These are phyloP conservation scores for Leuciscus waleckii DNA, from an alignment of 2,797 vertebrate genomes.

Conservation along the genomic window DNA sequence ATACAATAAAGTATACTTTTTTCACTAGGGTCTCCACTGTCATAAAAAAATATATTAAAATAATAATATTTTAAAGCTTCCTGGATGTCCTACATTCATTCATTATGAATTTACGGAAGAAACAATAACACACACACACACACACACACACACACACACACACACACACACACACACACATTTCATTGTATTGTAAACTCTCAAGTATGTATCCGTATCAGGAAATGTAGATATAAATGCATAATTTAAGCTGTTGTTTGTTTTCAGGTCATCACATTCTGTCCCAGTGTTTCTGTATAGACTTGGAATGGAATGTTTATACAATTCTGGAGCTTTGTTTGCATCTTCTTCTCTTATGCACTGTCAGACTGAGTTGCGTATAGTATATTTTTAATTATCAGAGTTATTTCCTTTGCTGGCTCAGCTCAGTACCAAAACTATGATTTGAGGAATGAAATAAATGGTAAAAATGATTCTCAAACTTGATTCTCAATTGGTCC, in stretches of 20 bases:
- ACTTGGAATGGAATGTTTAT: not conserved
- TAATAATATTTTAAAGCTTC: no score
- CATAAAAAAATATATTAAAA: no score
- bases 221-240: not conserved
- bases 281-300: not conserved
- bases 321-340: not conserved
- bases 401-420: not conserved
- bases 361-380: not conserved
- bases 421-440: not conserved
- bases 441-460: not conserved
- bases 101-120: no score
- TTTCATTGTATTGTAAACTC: not conserved
- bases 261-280: not conserved
- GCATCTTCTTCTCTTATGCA: not conserved
- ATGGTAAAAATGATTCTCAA: not conserved
- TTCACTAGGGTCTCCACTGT: no score
- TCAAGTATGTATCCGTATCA: not conserved
- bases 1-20: no score
- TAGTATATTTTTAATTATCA: not conserved
- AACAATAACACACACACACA: no score
- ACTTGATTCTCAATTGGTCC: not conserved
- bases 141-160: no score
- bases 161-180: no score
- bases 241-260: no score
- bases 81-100: no score